Conservation (phyloP, 64 coral and sea anemone genomes). For the Dendrophyllia cribrosa region DNA sequence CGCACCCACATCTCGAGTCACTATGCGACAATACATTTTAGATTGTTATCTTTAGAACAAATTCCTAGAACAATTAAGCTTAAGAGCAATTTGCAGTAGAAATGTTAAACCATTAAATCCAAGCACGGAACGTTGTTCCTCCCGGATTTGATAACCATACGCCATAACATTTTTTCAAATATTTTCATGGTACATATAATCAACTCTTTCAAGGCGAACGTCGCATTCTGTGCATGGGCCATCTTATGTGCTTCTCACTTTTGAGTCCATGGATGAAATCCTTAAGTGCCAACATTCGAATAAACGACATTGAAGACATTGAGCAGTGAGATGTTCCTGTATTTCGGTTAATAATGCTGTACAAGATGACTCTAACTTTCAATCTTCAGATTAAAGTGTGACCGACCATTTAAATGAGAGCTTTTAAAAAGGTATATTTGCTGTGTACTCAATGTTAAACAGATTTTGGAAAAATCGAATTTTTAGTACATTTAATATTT, state of each 20-base stretch:
- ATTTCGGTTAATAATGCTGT: not conserved
- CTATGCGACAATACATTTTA: not conserved
- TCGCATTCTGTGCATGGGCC: not conserved
- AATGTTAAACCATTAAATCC: not conserved
- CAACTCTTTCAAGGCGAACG: not conserved
- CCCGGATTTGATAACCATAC: not conserved
- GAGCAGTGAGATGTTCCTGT: not conserved
- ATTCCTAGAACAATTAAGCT: not conserved
- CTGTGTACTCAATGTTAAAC: not conserved
- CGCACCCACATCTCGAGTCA: not conserved
- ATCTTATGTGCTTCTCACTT: not conserved
- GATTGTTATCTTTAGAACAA: not conserved
- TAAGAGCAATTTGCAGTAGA: constrained; percentile 12
- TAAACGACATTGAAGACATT: not conserved
- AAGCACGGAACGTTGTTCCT: not conserved
- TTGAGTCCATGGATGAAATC: not conserved
- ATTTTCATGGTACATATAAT: not conserved
- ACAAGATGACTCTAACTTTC: no score
- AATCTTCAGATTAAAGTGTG: not conserved
- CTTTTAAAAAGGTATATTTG: not conserved
- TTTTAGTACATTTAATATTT: no score
- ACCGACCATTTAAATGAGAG: not conserved
- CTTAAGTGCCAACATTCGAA: not conserved
- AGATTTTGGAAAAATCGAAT: no score
- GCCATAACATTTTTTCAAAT: not conserved